Base-by-base conservation (phyloP, 2,888 invertebrate species). In the Tanytarsus gracilentus region DNA sequence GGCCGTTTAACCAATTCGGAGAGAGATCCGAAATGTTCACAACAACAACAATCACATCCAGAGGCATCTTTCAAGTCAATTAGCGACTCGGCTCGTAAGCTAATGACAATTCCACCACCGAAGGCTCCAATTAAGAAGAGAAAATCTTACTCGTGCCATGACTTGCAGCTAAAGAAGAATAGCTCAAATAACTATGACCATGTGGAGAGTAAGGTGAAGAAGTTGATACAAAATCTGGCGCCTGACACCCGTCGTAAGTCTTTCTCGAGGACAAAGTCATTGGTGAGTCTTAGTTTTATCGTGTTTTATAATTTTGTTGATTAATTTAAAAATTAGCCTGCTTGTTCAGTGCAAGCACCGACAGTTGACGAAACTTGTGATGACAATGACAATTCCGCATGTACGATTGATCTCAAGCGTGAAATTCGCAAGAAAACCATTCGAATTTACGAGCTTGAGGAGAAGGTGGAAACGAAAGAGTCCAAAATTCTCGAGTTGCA, bases 371-470 rank as follows among this genome's bases (percentile, higher is more conserved):
- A 56, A n/a, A 26, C 18, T 8, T 27, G 6, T 3, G 3, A 6
- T 40, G 39, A 56, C 14, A 27, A 27, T 26, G 33, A 56, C 3
- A n/a, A 40, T 6, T 18, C 18, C 9, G 2, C n/a, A n/a, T n/a
- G n/a, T n/a, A n/a, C 52, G 1, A n/a, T 9, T 3, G 40, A 33
- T 8, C 26, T 27, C 1, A 26, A 26, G n/a, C 5, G n/a, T 6
- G 56, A 56, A 4, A n/a, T 56, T 8, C 25, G 56, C 1, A 39
- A 27, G 9, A 56, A 56, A 36, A 27, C 56, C n/a, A 26, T 56
- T 7, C 40, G 18, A 27, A 56, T 56, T 18, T 56, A 56, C 18
- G 56, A 56, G n/a, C 18, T 56, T 1, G 56, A 56, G n/a, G 56
- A 56, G 7, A 56, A 56, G 26, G 40, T 40, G 6, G 56, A 56